Evolutionary conservation across 2,113 vertebrate genomes (phyloP), one percentile per base, ranked within the genome.

Genomic region (Larimichthys polyactis): DNA sequence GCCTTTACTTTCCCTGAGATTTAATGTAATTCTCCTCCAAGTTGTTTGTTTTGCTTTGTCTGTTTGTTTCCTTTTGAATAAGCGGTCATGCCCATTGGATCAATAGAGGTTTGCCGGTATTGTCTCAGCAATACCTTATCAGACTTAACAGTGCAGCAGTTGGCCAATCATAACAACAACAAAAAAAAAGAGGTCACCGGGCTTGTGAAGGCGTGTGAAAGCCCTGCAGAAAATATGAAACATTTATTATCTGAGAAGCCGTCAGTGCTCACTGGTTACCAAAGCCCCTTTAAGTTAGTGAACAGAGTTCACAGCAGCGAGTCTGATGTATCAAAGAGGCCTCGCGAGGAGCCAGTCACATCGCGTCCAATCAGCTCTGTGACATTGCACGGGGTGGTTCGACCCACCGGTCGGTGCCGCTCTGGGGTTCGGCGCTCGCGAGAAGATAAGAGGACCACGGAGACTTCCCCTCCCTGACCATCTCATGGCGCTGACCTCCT

Each of bases 41-140:
- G 72, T 87, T 91, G 89, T 91, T 93, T 91, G 91, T 90, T 91
- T 88, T 86, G 86, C 77, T 90, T 87, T 85, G 81, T 85, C 71
- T 85, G 79, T 89, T 86, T 84, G 88, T 76, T 88, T 93, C 83
- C 92, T 75, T 77, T 86, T 86, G 86, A 90, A 90, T 90, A 89
- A 89, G 85, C 74, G 85, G 40, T 71, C 90, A 44, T 78, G 78
- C 77, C 89, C 81, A 17, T 76, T 60, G 89, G 92, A 94, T 93
- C 89, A 88, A 93, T 90, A 83, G 64, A 63, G n/a, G 75, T 86
- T 89, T 84, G 77, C 68, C 43, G 27, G 79, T 58, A 79, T 86
- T 81, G 81, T 86, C 80, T 87, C 85, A 58, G 86, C 78, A 70
- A 85, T 77, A 86, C 88, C 84, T 91, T 90, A 91, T 92, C 81